Evolutionary conservation across 2,113 vertebrate species (phyloP), one percentile per base, ranked within the genome.

Genomic region (Notothenia coriiceps): DNA sequence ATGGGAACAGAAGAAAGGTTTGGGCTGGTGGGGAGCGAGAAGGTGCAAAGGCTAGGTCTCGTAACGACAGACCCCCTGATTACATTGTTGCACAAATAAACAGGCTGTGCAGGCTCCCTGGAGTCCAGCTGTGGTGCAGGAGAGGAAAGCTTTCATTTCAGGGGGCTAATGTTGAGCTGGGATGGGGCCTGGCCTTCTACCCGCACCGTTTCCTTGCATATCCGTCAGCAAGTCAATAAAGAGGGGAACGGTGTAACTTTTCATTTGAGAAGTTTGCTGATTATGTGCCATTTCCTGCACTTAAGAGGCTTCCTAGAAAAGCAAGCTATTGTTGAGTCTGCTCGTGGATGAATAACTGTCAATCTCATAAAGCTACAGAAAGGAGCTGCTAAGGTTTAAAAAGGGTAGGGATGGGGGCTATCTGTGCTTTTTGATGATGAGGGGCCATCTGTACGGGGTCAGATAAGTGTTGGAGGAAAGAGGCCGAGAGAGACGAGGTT

Each of bases 41-140:
- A 92, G 91, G 91, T 93, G 93, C 88, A 93, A 89, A 87, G 86
- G 83, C 82, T 83, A 73, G 82, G 84, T 57, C 81, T 81, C 77
- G 71, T 87, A 90, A 87, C 70, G 76, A 68, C 86, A 79, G 80
- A 82, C 79, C 86, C 85, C 80, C 88, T 89, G 91, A 93, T 93
- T 93, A 90, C 87, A 88, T 89, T 88, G 85, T 89, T 94, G 86
- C 86, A 86, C 86, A 93, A 94, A 94, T 94, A 93, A 95, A 94
- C 93, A 93, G 86, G 70, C 75, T 91, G 83, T 79, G 77, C 80
- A 80, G 88, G 86, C 89, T 90, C 84, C 83, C 87, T 75, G 78
- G 87, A 87, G 79, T 79, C 89, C 91, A 92, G 89, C 89, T 89
- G 90, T n/a, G 70, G 81, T 3, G 54, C 80, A 90, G 90, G 65